Evolutionary conservation across 2,888 invertebrate genomes (phyloP).

Genomic region (Emmelina monodactyla): DNA sequence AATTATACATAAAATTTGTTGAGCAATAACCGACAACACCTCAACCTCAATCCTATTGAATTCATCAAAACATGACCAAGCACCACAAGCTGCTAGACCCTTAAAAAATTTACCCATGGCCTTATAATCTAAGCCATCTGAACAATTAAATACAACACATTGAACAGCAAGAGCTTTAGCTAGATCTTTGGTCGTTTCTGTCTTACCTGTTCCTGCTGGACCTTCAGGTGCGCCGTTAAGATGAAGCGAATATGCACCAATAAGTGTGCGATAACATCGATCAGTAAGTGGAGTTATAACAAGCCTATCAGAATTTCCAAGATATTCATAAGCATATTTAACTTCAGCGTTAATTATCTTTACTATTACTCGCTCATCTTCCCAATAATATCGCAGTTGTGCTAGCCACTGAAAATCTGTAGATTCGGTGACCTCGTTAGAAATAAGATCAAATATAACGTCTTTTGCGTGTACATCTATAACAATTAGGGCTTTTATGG

Average conservation of each 20-base stretch:
- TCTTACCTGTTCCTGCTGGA: slow-evolving; percentile 89
- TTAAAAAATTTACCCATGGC: slow-evolving; percentile 89
- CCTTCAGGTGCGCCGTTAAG: slow-evolving; percentile 87
- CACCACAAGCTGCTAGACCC: slow-evolving; percentile 82
- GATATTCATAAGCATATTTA: slow-evolving; percentile 83
- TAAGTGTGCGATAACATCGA: slow-evolving; percentile 82
- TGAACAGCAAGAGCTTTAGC: slow-evolving; percentile 92
- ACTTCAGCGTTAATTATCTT: slow-evolving; percentile 83
- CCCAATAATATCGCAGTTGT: slow-evolving; percentile 84
- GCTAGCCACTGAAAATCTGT: slow-evolving; percentile 87
- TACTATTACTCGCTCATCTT: slow-evolving; percentile 71
- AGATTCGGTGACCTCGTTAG: slow-evolving; percentile 71
- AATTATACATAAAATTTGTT: slow-evolving; percentile 83
- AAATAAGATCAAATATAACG: slow-evolving; percentile 72
- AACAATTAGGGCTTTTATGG: slow-evolving; percentile 82
- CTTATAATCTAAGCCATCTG: slow-evolving; percentile 85
- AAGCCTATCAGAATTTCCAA: slow-evolving; percentile 80
- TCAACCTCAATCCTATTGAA: slow-evolving; percentile 87
- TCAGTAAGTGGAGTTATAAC: slow-evolving; percentile 80
- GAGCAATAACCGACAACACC: slow-evolving; percentile 86
- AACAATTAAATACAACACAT: slow-evolving; percentile 88
- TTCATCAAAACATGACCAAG: slow-evolving; percentile 91
- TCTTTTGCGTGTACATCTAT: slow-evolving; percentile 88
- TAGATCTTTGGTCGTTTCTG: slow-evolving; percentile 91
- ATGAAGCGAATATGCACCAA: slow-evolving; percentile 84